Percentiles rank a stretch among this genome's conserved stretches.
phyloP scores from a whole-genome alignment of 2,113 vertebrate genomes.

The Climacteris rufus region DNA sequence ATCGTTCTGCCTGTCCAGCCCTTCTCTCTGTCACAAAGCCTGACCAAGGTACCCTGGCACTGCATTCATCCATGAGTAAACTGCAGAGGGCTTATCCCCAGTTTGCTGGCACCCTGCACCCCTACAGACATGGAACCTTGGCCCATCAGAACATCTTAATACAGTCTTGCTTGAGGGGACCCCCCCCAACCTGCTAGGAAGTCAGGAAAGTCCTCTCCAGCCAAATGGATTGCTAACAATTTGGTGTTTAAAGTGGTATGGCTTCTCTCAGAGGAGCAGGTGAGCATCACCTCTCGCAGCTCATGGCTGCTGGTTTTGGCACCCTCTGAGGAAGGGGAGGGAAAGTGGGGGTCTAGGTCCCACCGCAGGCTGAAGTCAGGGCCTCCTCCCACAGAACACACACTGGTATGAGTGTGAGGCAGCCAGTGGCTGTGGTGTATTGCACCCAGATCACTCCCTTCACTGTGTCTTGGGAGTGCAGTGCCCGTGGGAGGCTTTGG shows the following conservation, averaged over 20 bases:
- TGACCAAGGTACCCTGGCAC: not conserved
- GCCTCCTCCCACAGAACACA: not conserved
- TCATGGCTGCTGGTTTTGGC: not conserved
- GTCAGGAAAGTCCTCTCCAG: not conserved
- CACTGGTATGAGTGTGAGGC: rapidly evolving
- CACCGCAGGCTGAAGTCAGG: not conserved
- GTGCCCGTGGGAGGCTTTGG: not conserved
- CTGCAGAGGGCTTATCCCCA: not conserved
- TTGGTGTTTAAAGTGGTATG: not conserved
- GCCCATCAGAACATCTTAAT: not conserved
- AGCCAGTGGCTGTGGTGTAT: not conserved
- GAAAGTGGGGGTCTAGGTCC: not conserved
- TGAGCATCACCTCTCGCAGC: not conserved
- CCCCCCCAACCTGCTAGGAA: not conserved
- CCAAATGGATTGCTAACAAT: not conserved
- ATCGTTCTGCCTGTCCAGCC: not conserved
- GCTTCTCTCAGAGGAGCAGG: not conserved
- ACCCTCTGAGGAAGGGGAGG: not conserved
- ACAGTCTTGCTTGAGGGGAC: not conserved
- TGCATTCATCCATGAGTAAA: not conserved
- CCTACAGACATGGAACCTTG: not conserved
- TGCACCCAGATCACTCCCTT: not conserved
- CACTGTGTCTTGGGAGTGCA: rapidly evolving
- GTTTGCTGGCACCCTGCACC: not conserved
- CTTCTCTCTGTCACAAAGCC: not conserved